phyloP scores from a whole-genome alignment of 2,888 invertebrate genomes.

The Perdita meconis region DNA sequence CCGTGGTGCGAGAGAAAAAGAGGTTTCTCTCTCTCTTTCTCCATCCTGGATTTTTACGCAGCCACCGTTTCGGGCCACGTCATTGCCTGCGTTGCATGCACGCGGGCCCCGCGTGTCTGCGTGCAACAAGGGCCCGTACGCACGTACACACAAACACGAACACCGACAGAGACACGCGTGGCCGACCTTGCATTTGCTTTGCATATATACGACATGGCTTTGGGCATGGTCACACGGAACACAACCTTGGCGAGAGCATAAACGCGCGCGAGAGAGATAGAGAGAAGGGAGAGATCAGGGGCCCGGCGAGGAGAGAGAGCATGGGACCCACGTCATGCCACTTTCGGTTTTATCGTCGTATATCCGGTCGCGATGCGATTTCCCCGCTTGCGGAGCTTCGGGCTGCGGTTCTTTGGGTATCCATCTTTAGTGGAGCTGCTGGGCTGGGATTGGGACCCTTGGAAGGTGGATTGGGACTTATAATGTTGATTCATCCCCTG shows the following conservation, averaged over 20 bases:
- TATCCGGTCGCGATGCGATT: conserved; percentile 68
- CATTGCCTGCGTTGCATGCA: conserved; percentile 57
- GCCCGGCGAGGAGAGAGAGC: conserved; percentile 56
- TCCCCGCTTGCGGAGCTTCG: conserved; percentile 54
- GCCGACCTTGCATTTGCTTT: conserved; percentile 78
- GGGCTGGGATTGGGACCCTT: no score
- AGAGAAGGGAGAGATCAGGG: conserved; percentile 23
- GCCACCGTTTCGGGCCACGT: conserved; percentile 59
- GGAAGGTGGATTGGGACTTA: no score
- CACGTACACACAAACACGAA: conserved; percentile 17
- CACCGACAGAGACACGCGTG: conserved; percentile 70
- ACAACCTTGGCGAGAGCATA: conserved; percentile 74
- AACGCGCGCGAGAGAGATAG: conserved; percentile 55
- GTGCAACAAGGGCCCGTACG: conserved; percentile 22
- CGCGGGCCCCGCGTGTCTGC: conserved; percentile 5
- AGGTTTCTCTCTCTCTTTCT: no score
- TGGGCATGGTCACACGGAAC: conserved; percentile 75
- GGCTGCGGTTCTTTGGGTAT: not conserved
- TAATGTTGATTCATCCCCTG: no score
- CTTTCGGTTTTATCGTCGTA: conserved; percentile 76
- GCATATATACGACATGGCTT: conserved; percentile 77
- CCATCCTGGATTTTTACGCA: conserved; percentile 53
- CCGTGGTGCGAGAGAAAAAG: conserved; percentile 10
- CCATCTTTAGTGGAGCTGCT: not conserved
- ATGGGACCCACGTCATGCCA: conserved; percentile 69